Evolutionary conservation across 2,888 invertebrate genomes (phyloP).

Genomic region (Zaprionus lineosus): DNA sequence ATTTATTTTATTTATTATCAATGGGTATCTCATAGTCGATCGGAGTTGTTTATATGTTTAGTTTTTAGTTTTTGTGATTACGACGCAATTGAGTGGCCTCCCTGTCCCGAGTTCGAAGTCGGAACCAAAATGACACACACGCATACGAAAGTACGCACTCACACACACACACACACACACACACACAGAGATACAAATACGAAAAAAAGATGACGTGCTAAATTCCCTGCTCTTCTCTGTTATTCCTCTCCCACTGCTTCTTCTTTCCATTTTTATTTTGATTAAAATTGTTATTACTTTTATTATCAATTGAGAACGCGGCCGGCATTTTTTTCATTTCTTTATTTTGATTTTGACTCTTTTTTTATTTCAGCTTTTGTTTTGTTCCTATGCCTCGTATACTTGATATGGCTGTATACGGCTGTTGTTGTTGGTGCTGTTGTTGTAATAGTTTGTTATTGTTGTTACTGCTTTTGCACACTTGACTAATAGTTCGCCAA

Average conservation of each 20-base stretch:
- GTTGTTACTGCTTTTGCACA: constrained; percentile 54
- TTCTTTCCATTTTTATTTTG: constrained; percentile 42
- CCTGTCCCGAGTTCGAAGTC: neutral
- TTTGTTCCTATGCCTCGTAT: constrained; percentile 21
- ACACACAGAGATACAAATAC: neutral
- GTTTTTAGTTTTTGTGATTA: constrained; percentile 49
- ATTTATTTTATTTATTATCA: no score
- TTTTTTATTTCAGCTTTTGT: neutral
- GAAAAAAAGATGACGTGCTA: constrained; percentile 38
- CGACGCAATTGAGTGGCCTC: constrained; percentile 65
- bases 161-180: neutral
- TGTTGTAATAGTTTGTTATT: constrained; percentile 1
- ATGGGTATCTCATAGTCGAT: no score
- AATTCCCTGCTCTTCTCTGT: constrained; percentile 27
- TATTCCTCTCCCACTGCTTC: constrained; percentile 16
- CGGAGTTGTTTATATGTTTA: constrained; percentile 23
- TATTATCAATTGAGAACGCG: constrained; percentile 81
- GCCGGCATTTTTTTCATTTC: constrained; percentile 65
- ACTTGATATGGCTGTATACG: no score
- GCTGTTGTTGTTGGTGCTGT: constrained; percentile 15
- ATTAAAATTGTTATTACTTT: constrained; percentile 71
- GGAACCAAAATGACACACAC: neutral
- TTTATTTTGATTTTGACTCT: neutral
- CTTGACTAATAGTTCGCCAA: constrained; percentile 66
- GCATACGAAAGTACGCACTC: neutral